Percentiles rank a stretch among this genome's conserved stretches.
phyloP scores from a whole-genome alignment of 2,113 vertebrate genomes.

The Piprites chloris region DNA sequence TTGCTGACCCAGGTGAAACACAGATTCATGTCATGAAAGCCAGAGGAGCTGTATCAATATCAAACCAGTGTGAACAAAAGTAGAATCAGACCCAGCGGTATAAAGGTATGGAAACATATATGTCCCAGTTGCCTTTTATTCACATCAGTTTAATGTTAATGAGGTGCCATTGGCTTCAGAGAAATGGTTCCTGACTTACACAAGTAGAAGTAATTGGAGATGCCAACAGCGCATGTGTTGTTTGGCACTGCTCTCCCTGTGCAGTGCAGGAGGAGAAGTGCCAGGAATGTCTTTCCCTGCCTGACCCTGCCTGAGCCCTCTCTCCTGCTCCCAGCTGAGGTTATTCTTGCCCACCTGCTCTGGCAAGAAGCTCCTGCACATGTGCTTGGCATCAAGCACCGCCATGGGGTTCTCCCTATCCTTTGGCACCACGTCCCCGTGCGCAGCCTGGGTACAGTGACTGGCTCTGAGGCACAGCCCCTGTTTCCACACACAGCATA shows the following conservation, averaged over 20 bases:
- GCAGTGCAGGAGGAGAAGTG: background rate
- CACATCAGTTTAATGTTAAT: constrained; percentile 11
- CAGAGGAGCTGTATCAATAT: constrained; percentile 14
- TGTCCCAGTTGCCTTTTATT: background rate
- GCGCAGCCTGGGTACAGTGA: accelerated
- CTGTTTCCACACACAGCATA: accelerated
- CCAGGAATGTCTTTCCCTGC: background rate
- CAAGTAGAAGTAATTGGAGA: background rate
- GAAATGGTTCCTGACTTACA: background rate
- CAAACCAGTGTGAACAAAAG: background rate
- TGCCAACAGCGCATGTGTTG: background rate
- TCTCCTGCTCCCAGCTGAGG: background rate
- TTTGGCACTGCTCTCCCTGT: background rate
- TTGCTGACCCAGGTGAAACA: constrained; percentile 30
- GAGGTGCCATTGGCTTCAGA: constrained; percentile 3
- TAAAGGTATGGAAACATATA: constrained; percentile 25
- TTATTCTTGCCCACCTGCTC: background rate
- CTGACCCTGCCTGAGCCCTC: background rate
- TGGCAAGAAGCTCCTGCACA: background rate
- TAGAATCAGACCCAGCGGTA: background rate
- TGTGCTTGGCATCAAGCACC: background rate
- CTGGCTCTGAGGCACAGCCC: accelerated
- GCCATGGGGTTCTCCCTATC: background rate
- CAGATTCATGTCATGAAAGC: constrained; percentile 1
- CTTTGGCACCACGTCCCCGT: accelerated